These are phyloP conservation scores for Dendroctonus valens DNA, from an alignment of 1,140 invertebrate species.

Conservation along the genomic window DNA sequence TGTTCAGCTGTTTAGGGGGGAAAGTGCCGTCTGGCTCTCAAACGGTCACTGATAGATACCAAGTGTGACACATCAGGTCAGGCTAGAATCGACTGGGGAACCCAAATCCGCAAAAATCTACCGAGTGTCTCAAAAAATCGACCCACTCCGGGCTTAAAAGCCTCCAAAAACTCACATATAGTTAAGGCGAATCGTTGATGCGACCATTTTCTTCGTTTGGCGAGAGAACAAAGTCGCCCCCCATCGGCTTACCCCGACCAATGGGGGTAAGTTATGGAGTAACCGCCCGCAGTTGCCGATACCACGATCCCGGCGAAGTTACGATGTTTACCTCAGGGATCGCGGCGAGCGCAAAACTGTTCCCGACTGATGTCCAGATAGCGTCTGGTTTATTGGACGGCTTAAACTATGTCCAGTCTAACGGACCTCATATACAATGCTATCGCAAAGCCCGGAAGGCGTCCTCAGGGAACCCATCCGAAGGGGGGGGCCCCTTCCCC, in stretches of 20 bases:
- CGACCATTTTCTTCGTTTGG: too few relatives aligned
- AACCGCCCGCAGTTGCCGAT: conserved; percentile 31
- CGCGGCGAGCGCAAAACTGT: conserved; percentile 38
- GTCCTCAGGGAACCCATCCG: conserved; percentile 26
- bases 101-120: too few relatives aligned
- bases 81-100: too few relatives aligned
- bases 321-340: conserved; percentile 52
- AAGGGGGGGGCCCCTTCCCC: neutral
- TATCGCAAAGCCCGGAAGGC: conserved; percentile 42
- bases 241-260: conserved; percentile 18
- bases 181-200: too few relatives aligned
- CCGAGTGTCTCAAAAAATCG: too few relatives aligned
- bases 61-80: too few relatives aligned
- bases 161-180: too few relatives aligned
- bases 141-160: too few relatives aligned
- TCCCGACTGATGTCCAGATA: conserved; percentile 52
- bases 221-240: conserved; percentile 12
- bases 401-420: conserved; percentile 53
- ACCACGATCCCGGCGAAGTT: conserved; percentile 40
- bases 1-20: too few relatives aligned
- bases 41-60: too few relatives aligned
- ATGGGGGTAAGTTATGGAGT: conserved; percentile 20
- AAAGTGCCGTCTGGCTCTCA: too few relatives aligned
- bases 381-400: conserved; percentile 51
- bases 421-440: conserved; percentile 52